phyloP scores from a whole-genome alignment of 2,797 vertebrate species.

The Myotis vivesi region DNA sequence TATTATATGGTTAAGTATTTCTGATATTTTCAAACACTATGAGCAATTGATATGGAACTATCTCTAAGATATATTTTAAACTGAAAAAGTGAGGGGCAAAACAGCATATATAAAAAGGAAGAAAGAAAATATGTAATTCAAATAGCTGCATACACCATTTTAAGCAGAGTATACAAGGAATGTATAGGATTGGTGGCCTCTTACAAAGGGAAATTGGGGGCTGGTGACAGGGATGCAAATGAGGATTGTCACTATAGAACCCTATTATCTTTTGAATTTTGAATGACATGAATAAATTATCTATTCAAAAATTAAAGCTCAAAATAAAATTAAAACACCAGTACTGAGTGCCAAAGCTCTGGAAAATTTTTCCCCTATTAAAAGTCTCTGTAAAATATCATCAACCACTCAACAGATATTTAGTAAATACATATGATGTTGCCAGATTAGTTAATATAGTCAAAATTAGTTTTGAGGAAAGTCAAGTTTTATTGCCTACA shows the following conservation, averaged over 20 bases:
- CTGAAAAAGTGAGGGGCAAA: not conserved
- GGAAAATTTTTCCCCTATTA: no score
- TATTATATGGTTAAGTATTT: not conserved
- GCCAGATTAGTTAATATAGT: no score
- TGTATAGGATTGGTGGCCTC: not conserved
- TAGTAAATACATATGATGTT: no score
- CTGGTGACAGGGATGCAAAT: not conserved
- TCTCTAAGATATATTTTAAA: not conserved
- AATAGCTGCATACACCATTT: not conserved
- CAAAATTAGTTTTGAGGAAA: no score
- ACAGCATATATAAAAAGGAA: not conserved
- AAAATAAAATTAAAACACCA: no score
- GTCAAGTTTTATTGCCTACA: no score
- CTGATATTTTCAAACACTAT: not conserved
- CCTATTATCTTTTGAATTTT: not conserved
- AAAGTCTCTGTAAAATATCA: no score
- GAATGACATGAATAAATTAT: not conserved
- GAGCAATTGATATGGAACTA: no score
- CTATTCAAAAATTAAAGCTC: constrained; percentile 16
- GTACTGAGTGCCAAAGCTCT: no score
- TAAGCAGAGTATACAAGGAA: not conserved
- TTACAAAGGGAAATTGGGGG: not conserved
- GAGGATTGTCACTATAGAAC: not conserved
- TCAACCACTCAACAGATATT: no score
- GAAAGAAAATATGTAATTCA: not conserved